Conservation (phyloP, 2,113 vertebrate species). For the Neopipo cinnamomea region DNA sequence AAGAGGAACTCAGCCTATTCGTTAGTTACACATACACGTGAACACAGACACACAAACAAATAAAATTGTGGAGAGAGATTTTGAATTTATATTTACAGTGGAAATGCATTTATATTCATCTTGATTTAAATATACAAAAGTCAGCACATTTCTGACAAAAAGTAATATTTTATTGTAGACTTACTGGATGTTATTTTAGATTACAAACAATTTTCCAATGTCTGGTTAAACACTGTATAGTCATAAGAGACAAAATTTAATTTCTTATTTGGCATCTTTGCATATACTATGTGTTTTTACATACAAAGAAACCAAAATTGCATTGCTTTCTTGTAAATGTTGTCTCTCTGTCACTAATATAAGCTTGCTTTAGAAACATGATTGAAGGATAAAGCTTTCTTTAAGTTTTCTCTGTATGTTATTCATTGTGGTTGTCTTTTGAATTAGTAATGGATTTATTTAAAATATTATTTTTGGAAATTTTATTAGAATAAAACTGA, state of each 20-base stretch:
- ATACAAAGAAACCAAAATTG: not conserved
- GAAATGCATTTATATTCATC: not conserved
- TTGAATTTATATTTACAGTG: not conserved
- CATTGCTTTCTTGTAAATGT: not conserved
- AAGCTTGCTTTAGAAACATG: not conserved
- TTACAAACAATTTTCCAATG: not conserved
- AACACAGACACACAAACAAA: not conserved
- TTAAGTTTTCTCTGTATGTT: not conserved
- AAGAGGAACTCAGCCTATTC: not conserved
- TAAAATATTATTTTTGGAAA: not conserved
- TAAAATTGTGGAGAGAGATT: not conserved
- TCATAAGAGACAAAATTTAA: not conserved
- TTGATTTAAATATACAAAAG: not conserved
- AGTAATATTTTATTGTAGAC: not conserved
- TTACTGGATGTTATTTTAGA: not conserved
- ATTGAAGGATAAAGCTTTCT: not conserved
- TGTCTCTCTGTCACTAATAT: not conserved
- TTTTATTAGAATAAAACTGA: not conserved
- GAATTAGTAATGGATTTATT: not conserved
- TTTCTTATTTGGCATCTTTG: not conserved
- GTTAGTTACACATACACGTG: not conserved
- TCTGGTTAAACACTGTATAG: accelerated
- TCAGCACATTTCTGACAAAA: not conserved
- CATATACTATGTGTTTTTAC: not conserved
- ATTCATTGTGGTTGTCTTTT: not conserved